Evolutionary conservation across 2,113 vertebrate species (phyloP).

Genomic region (Scatophagus argus): DNA sequence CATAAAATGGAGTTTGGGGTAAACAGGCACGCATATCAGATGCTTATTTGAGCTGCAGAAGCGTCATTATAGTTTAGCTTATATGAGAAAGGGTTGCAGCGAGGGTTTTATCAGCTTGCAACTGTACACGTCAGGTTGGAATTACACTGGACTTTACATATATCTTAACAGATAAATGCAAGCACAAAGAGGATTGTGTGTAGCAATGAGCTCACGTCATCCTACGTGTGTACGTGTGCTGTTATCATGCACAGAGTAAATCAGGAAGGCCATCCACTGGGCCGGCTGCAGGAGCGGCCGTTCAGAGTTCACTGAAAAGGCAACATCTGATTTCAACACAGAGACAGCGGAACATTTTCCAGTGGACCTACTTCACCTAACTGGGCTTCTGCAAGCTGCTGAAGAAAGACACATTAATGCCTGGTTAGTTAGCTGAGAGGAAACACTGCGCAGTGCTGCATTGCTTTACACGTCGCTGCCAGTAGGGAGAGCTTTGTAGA

Average conservation of each 20-base stretch:
- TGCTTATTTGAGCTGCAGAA: background rate
- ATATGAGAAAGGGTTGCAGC: background rate
- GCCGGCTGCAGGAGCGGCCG: constrained; percentile 31
- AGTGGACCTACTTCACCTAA: constrained; percentile 36
- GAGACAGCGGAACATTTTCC: constrained; percentile 44
- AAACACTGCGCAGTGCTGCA: constrained; percentile 31
- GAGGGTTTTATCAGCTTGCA: background rate
- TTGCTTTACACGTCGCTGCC: constrained; percentile 66
- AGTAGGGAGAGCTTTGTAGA: constrained; percentile 70
- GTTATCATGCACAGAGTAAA: constrained; percentile 31
- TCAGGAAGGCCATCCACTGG: constrained; percentile 23
- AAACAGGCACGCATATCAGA: constrained; percentile 14
- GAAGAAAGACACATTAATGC: constrained; percentile 23
- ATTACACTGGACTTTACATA: background rate
- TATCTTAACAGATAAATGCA: background rate
- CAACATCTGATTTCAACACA: constrained; percentile 69
- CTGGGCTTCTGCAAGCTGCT: constrained; percentile 13
- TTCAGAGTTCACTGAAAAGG: constrained; percentile 68
- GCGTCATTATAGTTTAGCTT: background rate
- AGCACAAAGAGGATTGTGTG: background rate
- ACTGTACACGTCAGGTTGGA: background rate
- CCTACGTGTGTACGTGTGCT: constrained; percentile 17
- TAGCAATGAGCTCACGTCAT: constrained; percentile 17
- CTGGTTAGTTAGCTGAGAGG: constrained; percentile 22
- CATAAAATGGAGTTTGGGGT: background rate